Conservation (phyloP, 2,888 invertebrate genomes). For the Timema podura region DNA sequence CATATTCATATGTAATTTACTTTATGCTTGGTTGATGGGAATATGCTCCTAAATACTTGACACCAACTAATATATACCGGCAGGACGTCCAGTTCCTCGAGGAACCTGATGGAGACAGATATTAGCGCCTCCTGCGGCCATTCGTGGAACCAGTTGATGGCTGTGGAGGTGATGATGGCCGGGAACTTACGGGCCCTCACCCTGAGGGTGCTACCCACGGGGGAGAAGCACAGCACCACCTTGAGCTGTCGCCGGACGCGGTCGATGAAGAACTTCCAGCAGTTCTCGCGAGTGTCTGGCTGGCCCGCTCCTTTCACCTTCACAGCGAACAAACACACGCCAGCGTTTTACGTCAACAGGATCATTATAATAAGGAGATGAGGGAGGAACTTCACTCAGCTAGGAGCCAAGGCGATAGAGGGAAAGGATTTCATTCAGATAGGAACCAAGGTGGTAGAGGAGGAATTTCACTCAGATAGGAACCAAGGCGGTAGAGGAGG, state of each 20-base stretch:
- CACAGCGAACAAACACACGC: constrained; percentile 18
- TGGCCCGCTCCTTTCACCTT: constrained; percentile 81
- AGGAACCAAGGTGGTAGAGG: too few species aligned
- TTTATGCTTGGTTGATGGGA: too few species aligned
- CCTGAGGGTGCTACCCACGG: constrained; percentile 89
- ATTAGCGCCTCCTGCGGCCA: constrained; percentile 97
- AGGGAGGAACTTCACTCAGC: too few species aligned
- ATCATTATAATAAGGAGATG: too few species aligned
- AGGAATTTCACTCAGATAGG: too few species aligned
- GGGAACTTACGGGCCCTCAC: constrained; percentile 93
- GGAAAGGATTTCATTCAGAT: too few species aligned
- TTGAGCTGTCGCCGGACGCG: constrained; percentile 84
- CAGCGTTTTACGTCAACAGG: background rate
- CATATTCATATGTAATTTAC: background rate
- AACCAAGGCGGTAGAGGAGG: too few species aligned
- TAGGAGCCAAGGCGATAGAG: too few species aligned
- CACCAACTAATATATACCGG: constrained; percentile 59
- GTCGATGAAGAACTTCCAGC: constrained; percentile 97
- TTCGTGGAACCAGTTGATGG: constrained; percentile 98
- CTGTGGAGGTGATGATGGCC: constrained; percentile 90
- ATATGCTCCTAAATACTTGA: too few species aligned
- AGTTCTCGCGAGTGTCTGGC: constrained; percentile 89
- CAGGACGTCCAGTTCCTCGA: constrained; percentile 73
- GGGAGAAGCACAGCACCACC: constrained; percentile 95
- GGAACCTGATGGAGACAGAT: constrained; percentile 85